Percentiles rank a stretch among this genome's conserved stretches.
Conservation (phyloP, 1,140 invertebrate species). For the Nasonia vitripennis region DNA sequence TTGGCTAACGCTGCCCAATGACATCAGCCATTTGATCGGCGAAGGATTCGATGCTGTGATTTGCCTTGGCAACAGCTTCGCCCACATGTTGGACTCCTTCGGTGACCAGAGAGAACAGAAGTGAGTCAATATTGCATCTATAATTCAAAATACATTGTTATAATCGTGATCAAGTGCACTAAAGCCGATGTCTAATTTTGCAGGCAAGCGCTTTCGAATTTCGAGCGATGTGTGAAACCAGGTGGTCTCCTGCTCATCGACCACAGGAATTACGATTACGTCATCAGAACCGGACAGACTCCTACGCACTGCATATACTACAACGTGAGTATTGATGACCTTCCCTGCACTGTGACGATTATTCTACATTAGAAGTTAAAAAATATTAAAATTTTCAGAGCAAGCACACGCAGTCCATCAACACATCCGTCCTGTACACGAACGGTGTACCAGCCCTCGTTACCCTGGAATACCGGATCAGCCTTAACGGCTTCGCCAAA, state of each 20-base stretch:
- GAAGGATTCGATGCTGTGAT: constrained; percentile 87
- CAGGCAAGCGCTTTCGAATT: constrained; percentile 83
- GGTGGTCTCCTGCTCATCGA: constrained; percentile 91
- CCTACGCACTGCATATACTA: constrained; percentile 91
- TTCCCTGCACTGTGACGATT: not conserved
- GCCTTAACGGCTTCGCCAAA: constrained; percentile 70
- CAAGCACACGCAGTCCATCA: constrained; percentile 86
- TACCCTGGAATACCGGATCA: constrained; percentile 86
- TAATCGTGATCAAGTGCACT: too few species aligned
- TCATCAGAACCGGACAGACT: constrained; percentile 83
- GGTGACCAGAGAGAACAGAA: constrained; percentile 88
- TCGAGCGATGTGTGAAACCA: constrained; percentile 87
- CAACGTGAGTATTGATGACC: constrained; percentile 80
- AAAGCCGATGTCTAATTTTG: constrained; percentile 38
- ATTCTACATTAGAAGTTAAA: not conserved
- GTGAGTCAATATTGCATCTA: constrained; percentile 59
- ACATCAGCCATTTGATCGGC: constrained; percentile 78
- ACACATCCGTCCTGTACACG: constrained; percentile 87
- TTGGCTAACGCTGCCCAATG: constrained; percentile 84
- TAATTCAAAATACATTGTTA: too few species aligned
- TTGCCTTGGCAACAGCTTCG: constrained; percentile 92
- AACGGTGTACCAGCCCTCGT: constrained; percentile 84
- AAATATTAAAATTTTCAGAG: constrained; percentile 78
- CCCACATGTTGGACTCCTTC: constrained; percentile 86
- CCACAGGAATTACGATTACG: constrained; percentile 91